phyloP scores from a whole-genome alignment of 2,113 vertebrate species.

The Paratilapia polleni region DNA sequence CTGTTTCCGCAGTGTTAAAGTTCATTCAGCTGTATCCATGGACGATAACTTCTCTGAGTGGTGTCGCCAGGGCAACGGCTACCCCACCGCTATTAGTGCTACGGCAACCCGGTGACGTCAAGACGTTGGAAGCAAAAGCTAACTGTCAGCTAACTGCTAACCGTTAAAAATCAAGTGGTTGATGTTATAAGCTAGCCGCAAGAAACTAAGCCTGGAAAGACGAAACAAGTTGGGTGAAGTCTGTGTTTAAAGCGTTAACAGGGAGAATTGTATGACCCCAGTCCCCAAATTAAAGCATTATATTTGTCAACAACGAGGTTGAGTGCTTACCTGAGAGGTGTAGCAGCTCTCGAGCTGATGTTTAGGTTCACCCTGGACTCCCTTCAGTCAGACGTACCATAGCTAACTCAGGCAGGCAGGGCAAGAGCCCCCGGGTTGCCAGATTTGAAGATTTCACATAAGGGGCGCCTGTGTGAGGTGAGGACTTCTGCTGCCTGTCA shows the following conservation, averaged over 20 bases:
- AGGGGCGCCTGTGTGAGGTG: background rate
- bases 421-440: background rate
- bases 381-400: background rate
- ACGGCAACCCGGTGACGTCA: slow-evolving; percentile 7
- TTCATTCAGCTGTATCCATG: rapidly evolving
- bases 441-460: slow-evolving; percentile 31
- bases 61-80: background rate
- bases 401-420: background rate
- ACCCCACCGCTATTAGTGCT: background rate
- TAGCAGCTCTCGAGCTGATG: too few relatives aligned
- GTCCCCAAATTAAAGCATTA: rapidly evolving
- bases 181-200: too few relatives aligned
- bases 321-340: slow-evolving; percentile 22
- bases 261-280: rapidly evolving
- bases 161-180: background rate
- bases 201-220: background rate
- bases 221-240: background rate
- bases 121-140: background rate
- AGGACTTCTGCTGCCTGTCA: background rate
- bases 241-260: background rate
- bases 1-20: background rate
- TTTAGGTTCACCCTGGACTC: background rate
- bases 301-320: background rate
- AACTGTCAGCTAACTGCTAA: background rate
- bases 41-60: background rate